phyloP scores from a whole-genome alignment of 1,140 invertebrate species.

The Metopolophium dirhodum region DNA sequence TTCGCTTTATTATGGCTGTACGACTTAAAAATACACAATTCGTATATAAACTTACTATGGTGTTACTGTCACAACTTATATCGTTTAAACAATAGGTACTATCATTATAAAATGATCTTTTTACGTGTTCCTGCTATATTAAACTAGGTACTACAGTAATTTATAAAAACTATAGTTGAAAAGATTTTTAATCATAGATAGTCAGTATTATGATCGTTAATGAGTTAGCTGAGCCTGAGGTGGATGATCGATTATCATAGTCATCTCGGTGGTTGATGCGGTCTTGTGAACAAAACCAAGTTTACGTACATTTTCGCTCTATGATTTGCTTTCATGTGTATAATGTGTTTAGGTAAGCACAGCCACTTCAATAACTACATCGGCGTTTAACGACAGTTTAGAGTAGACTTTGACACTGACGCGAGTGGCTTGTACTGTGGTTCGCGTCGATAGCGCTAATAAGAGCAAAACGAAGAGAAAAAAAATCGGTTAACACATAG shows the following conservation, averaged over 20 bases:
- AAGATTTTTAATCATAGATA: background rate
- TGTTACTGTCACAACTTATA: background rate
- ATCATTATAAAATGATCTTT: background rate
- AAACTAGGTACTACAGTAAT: background rate
- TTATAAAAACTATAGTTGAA: background rate
- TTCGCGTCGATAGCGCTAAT: background rate
- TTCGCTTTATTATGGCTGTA: background rate
- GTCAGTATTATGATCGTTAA: background rate
- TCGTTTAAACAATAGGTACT: background rate
- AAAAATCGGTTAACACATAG: conserved; percentile 29
- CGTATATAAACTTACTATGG: background rate
- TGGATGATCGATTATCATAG: background rate
- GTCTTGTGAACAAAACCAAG: background rate
- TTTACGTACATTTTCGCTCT: background rate
- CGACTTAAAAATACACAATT: background rate
- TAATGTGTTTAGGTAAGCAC: background rate
- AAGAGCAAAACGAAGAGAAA: background rate
- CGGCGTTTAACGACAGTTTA: background rate
- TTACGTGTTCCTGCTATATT: background rate
- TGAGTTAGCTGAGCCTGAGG: background rate
- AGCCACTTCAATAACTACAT: background rate
- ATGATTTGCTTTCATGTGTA: background rate
- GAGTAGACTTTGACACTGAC: background rate
- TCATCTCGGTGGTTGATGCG: background rate
- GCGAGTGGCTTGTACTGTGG: background rate